A percentile compares a stretch with the other conserved stretches of the same genome.
phyloP scores from a whole-genome alignment of 1,140 invertebrate species.

The Matsumurasca onukii region DNA sequence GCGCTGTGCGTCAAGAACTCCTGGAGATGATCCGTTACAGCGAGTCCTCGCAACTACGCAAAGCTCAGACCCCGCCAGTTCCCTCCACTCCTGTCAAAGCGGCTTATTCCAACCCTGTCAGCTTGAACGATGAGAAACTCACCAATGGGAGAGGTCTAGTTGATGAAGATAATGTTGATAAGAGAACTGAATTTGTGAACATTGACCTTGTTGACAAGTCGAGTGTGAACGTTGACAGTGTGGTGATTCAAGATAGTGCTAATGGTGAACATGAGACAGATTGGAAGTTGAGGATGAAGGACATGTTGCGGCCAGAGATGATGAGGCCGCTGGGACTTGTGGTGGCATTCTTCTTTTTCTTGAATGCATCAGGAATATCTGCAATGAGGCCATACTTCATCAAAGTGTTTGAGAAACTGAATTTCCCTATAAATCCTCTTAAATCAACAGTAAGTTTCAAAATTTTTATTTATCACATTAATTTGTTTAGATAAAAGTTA shows the following conservation, averaged over 20 bases:
- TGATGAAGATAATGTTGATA: background rate
- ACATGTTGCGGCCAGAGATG: conserved; percentile 53
- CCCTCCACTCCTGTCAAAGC: background rate
- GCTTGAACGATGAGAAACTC: conserved; percentile 25
- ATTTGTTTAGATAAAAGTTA: conserved; percentile 6
- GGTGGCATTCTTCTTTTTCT: conserved; percentile 54
- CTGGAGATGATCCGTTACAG: conserved; percentile 46
- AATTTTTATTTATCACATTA: too few relatives aligned
- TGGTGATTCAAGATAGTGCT: background rate
- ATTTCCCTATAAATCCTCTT: conserved; percentile 51
- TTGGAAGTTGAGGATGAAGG: conserved; percentile 39
- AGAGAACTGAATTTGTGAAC: conserved; percentile 28
- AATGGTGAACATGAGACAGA: conserved; percentile 24
- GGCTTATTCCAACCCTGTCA: conserved; percentile 21
- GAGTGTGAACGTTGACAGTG: background rate
- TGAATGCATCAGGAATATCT: conserved; percentile 51
- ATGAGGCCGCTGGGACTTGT: conserved; percentile 52
- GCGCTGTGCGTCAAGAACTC: conserved; percentile 52
- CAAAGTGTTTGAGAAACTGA: conserved; percentile 52
- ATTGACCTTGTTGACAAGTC: conserved; percentile 19
- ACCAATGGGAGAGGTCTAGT: too few relatives aligned
- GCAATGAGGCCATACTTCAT: conserved; percentile 62
- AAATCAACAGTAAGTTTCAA: conserved; percentile 48
- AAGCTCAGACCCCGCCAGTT: background rate
- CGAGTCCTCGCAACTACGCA: conserved; percentile 34